Evolutionary conservation across 2,888 invertebrate genomes (phyloP).

Genomic region (Theretra japonica): DNA sequence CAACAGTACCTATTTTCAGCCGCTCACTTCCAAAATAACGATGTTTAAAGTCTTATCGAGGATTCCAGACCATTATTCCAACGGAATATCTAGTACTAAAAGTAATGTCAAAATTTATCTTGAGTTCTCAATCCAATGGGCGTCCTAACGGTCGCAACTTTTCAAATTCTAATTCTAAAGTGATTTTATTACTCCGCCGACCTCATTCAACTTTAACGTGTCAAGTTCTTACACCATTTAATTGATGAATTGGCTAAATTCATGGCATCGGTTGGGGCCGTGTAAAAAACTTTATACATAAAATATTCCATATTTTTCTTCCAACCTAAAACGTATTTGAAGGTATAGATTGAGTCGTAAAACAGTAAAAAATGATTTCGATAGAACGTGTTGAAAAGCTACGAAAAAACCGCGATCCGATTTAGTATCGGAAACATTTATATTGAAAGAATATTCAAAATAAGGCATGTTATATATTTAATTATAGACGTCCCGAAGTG

Average conservation of each 20-base stretch:
- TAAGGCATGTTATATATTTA: too few relatives aligned
- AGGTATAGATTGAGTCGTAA: not conserved
- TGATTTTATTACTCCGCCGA: slow-evolving; percentile 2
- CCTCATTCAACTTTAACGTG: slow-evolving; percentile 27
- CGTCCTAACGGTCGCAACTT: not conserved
- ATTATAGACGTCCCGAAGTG: too few relatives aligned
- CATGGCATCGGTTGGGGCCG: not conserved
- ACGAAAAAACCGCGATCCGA: too few relatives aligned
- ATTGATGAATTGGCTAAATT: slow-evolving; percentile 35
- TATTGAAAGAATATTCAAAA: too few relatives aligned
- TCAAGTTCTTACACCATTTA: slow-evolving; percentile 30
- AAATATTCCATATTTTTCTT: not conserved
- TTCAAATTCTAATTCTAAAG: slow-evolving; percentile 10
- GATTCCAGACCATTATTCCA: not conserved
- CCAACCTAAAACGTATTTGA: not conserved
- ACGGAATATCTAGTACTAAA: not conserved
- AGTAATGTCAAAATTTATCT: not conserved
- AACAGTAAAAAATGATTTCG: not conserved
- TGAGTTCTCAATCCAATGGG: not conserved
- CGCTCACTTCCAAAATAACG: not conserved
- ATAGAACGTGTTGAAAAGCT: not conserved
- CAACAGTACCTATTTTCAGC: too few relatives aligned
- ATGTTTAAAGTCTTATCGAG: not conserved
- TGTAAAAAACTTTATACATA: slow-evolving; percentile 12
- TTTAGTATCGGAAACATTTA: too few relatives aligned